Conservation (phyloP, 2,113 vertebrate species). For the Megaptera novaeangliae region DNA sequence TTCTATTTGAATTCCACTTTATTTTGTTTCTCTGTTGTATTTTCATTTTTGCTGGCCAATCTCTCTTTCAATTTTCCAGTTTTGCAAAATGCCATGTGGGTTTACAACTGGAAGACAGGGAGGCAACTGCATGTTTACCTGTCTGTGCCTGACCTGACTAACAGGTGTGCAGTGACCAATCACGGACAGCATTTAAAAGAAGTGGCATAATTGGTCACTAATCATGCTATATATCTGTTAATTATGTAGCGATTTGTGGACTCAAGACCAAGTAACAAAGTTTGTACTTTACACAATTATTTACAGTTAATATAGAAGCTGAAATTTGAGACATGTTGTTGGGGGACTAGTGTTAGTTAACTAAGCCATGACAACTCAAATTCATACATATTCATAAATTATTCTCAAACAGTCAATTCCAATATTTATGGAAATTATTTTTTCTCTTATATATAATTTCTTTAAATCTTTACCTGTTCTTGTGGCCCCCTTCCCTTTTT, state of each 20-base stretch:
- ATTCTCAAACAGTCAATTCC: background rate
- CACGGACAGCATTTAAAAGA: background rate
- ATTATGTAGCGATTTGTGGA: background rate
- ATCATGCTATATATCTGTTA: background rate
- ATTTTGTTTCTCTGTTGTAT: background rate
- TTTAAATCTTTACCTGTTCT: background rate
- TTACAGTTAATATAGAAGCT: background rate
- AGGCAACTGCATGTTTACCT: background rate
- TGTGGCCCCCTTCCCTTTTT: background rate
- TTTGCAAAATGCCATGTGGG: background rate
- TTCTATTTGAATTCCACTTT: background rate
- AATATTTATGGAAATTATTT: background rate
- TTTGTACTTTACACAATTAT: background rate
- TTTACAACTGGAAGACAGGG: background rate
- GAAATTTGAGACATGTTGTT: background rate
- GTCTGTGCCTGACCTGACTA: background rate
- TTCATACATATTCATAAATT: background rate
- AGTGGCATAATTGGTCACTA: background rate
- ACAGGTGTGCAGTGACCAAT: background rate
- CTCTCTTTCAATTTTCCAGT: background rate
- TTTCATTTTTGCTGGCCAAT: background rate
- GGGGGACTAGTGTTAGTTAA: background rate
- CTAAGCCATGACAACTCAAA: background rate
- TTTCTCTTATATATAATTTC: background rate
- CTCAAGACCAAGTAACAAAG: background rate